Conservation (phyloP, 2,888 invertebrate genomes). For the Drosophila phalerata region DNA sequence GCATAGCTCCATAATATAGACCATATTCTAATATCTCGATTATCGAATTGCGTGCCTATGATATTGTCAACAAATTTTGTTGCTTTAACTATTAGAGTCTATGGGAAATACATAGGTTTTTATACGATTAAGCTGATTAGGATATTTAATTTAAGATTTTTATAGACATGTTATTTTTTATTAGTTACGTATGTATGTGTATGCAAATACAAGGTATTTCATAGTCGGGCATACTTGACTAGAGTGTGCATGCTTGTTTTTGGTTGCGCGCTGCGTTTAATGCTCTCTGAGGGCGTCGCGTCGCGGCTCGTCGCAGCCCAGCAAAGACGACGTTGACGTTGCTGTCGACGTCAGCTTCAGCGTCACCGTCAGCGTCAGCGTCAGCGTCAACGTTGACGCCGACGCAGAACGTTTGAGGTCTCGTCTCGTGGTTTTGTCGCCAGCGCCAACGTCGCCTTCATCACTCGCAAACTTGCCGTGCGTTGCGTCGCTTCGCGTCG, state of each 20-base stretch:
- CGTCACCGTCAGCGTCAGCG: constrained; percentile 5
- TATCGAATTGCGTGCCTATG: no score
- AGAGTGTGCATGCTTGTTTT: constrained; percentile 15
- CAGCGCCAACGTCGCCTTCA: constrained; percentile 54
- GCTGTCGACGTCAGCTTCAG: constrained; percentile 24
- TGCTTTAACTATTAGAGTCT: no score
- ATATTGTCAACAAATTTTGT: no score
- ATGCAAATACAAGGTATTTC: background rate
- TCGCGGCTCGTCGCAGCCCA: constrained; percentile 54
- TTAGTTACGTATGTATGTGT: no score
- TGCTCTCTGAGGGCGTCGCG: constrained; percentile 74
- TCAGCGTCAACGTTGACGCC: constrained; percentile 1
- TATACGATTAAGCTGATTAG: no score
- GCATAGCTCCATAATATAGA: no score
- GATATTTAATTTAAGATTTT: no score
- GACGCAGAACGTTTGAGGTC: constrained; percentile 10
- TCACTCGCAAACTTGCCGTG: constrained; percentile 66
- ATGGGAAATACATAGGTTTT: no score
- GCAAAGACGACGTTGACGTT: constrained; percentile 21
- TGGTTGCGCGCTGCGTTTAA: constrained; percentile 69
- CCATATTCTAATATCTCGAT: no score
- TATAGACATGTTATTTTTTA: no score
- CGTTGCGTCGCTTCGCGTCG: constrained; percentile 56
- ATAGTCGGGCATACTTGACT: background rate
- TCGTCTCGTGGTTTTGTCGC: constrained; percentile 54